Base-by-base conservation (phyloP, 2,888 invertebrate species). In the Trisateles emortualis region DNA sequence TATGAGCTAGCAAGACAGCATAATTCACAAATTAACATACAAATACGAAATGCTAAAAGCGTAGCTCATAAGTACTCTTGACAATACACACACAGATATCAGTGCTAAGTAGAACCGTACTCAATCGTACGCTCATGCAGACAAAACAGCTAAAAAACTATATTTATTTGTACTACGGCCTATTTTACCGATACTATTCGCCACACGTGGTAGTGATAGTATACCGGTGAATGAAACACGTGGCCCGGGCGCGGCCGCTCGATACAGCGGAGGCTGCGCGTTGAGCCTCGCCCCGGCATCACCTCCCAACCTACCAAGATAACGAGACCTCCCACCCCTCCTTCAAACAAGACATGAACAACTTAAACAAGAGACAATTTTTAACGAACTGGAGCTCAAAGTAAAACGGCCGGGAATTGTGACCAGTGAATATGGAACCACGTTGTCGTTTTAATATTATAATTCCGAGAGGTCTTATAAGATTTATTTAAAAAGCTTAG, bases 251-350 rank as follows among this genome's bases (percentile, higher is more conserved):
- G 86, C 83, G 86, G 85, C 75, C 86, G 87, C 78, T 88, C 87
- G 81, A 88, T 88, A 88, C 63, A 60, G 74, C 81, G 84, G 87
- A 87, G 87, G 86, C 87, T 87, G 87, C 87, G 87, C 87, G 76
- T 71, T 80, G 81, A 78, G 83, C 76, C 71, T 72, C 52, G 59
- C 73, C 80, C 84, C 83, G 81, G 79, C 74, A 68, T 67, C 72
- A 60, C 61, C 64, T 51, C 67, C 39, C 48, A 30, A 43, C 26
- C 52, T 32, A 61, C 76, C 67, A 63, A 26, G 45, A 43, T 66
- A 66, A 42, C 30, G 52, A 60, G 72, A 69, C 42, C 75, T 57
- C 50, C 69, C 64, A 51, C 51, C 59, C 54, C 62, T 51, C 53
- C 51, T 52, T 42, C 35, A 42, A 14, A 24, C 45, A 45, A 56